These are phyloP conservation scores for Nephrotoma flavescens DNA, from an alignment of 2,888 invertebrate genomes.

Conservation along the genomic window DNA sequence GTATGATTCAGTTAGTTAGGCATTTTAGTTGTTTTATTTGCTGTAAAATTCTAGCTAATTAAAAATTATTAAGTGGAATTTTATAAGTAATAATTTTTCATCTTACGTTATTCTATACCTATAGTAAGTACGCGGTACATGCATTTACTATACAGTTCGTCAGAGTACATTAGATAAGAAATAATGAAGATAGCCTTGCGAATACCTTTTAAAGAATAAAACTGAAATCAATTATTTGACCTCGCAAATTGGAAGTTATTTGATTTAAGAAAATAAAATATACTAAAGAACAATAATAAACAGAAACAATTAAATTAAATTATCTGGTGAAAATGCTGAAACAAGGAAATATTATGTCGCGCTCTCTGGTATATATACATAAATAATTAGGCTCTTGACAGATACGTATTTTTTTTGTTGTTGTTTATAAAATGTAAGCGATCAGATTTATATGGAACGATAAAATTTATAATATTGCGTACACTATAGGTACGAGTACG, in stretches of 20 bases:
- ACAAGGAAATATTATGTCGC: neutral
- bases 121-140: neutral
- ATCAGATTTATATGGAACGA: neutral
- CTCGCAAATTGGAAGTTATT: slow-evolving; percentile 4
- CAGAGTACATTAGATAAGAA: neutral
- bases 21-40: neutral
- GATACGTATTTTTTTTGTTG: neutral
- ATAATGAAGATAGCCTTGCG: neutral
- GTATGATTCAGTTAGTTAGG: neutral
- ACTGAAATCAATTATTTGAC: slow-evolving; percentile 1
- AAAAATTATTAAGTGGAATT: neutral
- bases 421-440: neutral
- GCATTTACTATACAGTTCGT: neutral
- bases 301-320: neutral
- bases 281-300: neutral
- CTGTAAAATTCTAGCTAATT: neutral
- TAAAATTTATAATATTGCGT: neutral
- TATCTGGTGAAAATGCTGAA: neutral
- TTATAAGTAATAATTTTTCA: neutral
- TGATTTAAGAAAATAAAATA: neutral
- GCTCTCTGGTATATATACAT: neutral
- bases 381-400: neutral
- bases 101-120: neutral
- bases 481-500: neutral
- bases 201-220: slow-evolving; percentile 2